phyloP scores from a whole-genome alignment of 2,888 invertebrate species.

The Mantis religiosa region DNA sequence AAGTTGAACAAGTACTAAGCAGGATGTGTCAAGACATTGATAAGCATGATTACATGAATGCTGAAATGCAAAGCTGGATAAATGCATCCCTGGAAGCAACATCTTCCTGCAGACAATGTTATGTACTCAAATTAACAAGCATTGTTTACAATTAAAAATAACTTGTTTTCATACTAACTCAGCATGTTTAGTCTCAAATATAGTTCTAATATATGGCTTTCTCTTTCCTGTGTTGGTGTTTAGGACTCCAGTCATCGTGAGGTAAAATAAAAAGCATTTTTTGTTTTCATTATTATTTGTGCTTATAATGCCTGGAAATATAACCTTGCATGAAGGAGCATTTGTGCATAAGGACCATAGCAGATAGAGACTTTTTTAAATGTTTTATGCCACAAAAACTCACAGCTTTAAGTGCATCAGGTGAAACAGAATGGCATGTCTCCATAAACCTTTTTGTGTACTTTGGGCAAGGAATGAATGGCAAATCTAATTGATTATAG shows the following conservation, averaged over 20 bases:
- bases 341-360: neutral
- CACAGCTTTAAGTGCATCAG: neutral
- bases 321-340: slow-evolving; percentile 16
- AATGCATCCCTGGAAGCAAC: neutral
- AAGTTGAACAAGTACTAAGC: no score
- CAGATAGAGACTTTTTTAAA: neutral
- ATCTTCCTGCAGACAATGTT: neutral
- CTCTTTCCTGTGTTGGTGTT: slow-evolving; percentile 26
- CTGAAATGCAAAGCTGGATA: neutral
- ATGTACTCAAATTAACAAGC: neutral
- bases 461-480: no score
- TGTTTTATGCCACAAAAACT: neutral
- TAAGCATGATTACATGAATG: neutral
- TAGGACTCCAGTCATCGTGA: slow-evolving; percentile 52
- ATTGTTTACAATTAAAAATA: neutral
- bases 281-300: slow-evolving; percentile 31
- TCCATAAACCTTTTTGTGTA: neutral
- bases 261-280: slow-evolving; percentile 45
- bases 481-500: no score
- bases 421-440: neutral
- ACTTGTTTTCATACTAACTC: neutral
- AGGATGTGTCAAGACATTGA: neutral
- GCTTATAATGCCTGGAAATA: slow-evolving; percentile 40
- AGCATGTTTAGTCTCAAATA: neutral
- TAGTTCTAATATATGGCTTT: slow-evolving; percentile 30